Evolutionary conservation across 2,888 invertebrate genomes (phyloP), one percentile per base, ranked within the genome.

Genomic region (Chrysomela aeneicollis): DNA sequence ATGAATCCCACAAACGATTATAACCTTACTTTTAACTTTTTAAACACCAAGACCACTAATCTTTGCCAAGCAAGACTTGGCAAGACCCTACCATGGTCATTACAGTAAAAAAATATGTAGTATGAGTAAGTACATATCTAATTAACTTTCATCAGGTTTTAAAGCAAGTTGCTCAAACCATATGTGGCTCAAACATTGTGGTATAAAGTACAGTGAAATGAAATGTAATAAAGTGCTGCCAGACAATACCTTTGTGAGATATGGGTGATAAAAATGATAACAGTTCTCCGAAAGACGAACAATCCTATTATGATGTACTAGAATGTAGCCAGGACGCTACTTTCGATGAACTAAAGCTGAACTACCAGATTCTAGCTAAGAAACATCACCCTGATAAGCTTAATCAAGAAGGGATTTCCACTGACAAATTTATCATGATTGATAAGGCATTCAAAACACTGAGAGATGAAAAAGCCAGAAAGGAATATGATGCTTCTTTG

Each of bases 371-470:
- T 47, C 82, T 89, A 30, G 83, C 84, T 4, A 81, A 88, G 55
- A 78, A 82, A 68, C 81, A 84, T 73, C 90, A 90, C 78, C 90
- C 90, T 9, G 90, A 90, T 75, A 90, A 76, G 67, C 70, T 69
- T 52, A 42, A 10, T 15, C 21, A 49, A 61, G 52, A 58, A 53
- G 32, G 59, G 21, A 54, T 50, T 8, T 61, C 64, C 21, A 51
- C 59, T 53, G 76, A 81, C 47, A 71, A 81, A 68, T 89, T 88
- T 79, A 79, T 85, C 63, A 77, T 79, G 54, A 86, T 92, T 67
- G 88, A 89, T 76, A 85, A 88, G 76, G 92, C 92, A n/a, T 92
- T 92, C 90, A 86, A 88, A 71, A 84, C 87, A 60, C 80, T 92
- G 47, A 85, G 88, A 74, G 86, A 92, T 78, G 84, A 87, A 35